Evolutionary conservation across 1,140 invertebrate species (phyloP).

Genomic region (Colletes latitarsis): DNA sequence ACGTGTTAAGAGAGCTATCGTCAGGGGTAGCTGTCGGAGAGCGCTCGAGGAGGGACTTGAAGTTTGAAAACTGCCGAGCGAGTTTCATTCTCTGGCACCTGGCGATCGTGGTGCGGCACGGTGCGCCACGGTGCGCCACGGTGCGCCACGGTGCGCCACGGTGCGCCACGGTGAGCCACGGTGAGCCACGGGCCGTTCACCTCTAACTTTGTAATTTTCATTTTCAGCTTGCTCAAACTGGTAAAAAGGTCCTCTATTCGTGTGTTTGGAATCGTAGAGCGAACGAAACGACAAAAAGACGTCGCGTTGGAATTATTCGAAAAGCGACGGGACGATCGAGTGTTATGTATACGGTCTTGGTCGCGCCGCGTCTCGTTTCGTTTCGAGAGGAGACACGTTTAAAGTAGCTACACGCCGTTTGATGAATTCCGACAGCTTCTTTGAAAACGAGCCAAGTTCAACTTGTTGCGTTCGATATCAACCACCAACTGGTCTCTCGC

Average conservation of each 20-base stretch:
- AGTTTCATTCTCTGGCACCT: not conserved
- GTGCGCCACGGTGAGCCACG: too few species aligned
- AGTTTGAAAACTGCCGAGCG: conserved; percentile 17
- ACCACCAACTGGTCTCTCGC: not conserved
- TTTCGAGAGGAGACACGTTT: conserved; percentile 30
- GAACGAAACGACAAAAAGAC: too few species aligned
- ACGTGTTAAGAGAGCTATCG: conserved; percentile 15
- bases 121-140: too few species aligned
- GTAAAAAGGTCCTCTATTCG: too few species aligned
- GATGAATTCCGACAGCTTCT: conserved; percentile 66
- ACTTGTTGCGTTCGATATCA: conserved; percentile 70
- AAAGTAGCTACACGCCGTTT: conserved; percentile 37
- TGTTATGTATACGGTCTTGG: too few species aligned
- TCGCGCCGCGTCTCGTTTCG: not conserved
- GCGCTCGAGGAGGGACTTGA: conserved; percentile 1
- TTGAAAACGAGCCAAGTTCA: conserved; percentile 71
- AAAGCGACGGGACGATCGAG: too few species aligned
- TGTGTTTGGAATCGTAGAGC: too few species aligned
- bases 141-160: too few species aligned
- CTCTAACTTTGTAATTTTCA: conserved; percentile 1
- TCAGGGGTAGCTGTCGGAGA: not conserved
- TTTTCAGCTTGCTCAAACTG: not conserved
- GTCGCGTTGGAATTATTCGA: too few species aligned
- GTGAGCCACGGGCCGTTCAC: not conserved
- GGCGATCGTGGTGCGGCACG: not conserved